phyloP scores from a whole-genome alignment of 2,113 vertebrate species.

The Burhinus oedicnemus region DNA sequence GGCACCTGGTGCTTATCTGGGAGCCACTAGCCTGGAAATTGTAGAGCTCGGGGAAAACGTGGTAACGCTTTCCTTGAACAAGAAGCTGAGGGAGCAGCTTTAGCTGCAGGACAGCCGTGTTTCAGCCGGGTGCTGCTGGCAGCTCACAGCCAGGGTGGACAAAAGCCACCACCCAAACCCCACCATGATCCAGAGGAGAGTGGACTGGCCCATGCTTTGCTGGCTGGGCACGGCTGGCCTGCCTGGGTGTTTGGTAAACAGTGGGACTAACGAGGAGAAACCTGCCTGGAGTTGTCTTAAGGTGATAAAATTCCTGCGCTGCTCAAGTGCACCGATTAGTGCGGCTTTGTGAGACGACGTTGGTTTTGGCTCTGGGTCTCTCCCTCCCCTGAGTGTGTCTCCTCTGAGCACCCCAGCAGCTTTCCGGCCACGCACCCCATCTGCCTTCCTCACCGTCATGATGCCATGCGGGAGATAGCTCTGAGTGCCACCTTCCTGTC shows the following conservation, averaged over 20 bases:
- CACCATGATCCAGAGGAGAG: accelerated
- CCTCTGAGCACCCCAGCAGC: neutral
- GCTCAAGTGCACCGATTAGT: accelerated
- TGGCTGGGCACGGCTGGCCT: neutral
- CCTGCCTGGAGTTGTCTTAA: neutral
- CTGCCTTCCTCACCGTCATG: accelerated
- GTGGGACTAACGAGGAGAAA: neutral
- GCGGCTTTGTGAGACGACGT: accelerated
- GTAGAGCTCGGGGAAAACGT: accelerated
- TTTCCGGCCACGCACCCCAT: neutral
- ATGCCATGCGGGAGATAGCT: neutral
- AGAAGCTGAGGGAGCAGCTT: neutral
- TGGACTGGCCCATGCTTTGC: accelerated
- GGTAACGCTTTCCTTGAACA: accelerated
- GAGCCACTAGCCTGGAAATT: neutral
- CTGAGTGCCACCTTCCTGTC: neutral
- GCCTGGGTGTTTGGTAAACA: neutral
- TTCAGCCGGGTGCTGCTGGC: neutral
- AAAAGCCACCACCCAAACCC: neutral
- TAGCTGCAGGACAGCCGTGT: neutral
- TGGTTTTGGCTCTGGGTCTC: neutral
- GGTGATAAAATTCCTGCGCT: neutral
- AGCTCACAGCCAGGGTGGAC: neutral
- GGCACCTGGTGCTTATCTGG: neutral
- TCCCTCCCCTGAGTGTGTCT: accelerated